Evolutionary conservation across 2,888 invertebrate genomes (phyloP).

Genomic region (Dysmachus trigonus): DNA sequence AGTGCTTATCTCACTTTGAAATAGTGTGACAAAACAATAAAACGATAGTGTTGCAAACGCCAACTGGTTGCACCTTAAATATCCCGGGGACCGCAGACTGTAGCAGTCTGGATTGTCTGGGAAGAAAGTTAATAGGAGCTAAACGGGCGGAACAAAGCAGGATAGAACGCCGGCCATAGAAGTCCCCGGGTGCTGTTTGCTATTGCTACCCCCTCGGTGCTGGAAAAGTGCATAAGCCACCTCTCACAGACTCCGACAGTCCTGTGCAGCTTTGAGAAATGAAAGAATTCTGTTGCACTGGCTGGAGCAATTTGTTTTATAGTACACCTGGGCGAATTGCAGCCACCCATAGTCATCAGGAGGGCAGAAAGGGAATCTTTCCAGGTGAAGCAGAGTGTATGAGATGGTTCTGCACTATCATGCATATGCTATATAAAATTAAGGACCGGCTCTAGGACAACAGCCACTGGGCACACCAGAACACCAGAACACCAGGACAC

Average conservation of each 20-base stretch:
- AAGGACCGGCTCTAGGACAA: not conserved
- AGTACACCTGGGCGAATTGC: slow-evolving; percentile 16
- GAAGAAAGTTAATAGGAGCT: not conserved
- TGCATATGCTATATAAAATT: slow-evolving; percentile 9
- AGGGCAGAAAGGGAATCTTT: not conserved
- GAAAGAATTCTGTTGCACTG: not conserved
- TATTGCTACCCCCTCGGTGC: not conserved
- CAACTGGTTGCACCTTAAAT: not conserved
- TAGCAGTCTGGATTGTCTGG: not conserved
- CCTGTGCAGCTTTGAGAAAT: slow-evolving; percentile 1
- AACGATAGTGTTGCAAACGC: not conserved
- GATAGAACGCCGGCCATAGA: not conserved
- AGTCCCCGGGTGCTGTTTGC: not conserved
- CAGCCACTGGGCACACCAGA: not conserved
- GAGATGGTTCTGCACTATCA: slow-evolving; percentile 3
- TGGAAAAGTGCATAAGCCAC: not conserved
- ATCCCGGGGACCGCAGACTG: not conserved
- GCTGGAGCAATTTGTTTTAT: slow-evolving; percentile 4
- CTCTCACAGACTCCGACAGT: not conserved
- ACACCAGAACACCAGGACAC: no score
- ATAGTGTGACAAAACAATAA: not conserved
- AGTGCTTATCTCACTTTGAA: not conserved
- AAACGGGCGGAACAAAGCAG: not conserved
- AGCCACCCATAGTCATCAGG: not conserved
- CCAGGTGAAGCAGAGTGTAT: not conserved